Conservation (phyloP, 2,888 invertebrate genomes). For the Rhyacophila evoluta region DNA sequence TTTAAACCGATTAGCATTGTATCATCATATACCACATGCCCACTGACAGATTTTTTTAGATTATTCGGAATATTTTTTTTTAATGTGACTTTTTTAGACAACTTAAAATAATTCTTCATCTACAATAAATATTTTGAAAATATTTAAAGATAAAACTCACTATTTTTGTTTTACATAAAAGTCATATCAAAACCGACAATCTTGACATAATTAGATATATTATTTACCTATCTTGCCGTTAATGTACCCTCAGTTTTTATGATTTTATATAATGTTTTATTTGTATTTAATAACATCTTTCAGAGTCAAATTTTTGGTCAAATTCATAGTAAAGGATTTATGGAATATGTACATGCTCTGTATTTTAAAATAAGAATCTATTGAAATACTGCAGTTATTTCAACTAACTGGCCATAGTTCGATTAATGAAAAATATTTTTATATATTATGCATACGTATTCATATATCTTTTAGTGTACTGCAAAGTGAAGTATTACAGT, state of each 20-base stretch:
- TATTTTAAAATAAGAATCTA: background rate
- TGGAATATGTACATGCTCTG: background rate
- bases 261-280: background rate
- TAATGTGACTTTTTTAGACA: background rate
- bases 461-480: too few relatives aligned
- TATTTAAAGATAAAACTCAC: background rate
- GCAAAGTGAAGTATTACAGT: too few relatives aligned
- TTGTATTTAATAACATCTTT: background rate
- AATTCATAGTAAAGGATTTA: background rate
- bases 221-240: constrained; percentile 1
- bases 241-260: background rate
- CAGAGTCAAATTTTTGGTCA: too few relatives aligned
- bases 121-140: background rate
- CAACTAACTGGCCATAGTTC: too few relatives aligned
- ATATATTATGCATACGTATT: too few relatives aligned
- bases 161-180: background rate
- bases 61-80: background rate
- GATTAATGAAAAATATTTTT: too few relatives aligned
- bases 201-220: background rate
- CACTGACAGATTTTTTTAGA: background rate
- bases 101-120: background rate
- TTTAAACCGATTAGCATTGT: too few relatives aligned
- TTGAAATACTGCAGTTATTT: background rate
- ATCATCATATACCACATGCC: too few relatives aligned
- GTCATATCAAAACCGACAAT: constrained; percentile 20